A percentile compares a stretch with the other conserved stretches of the same genome.
These are phyloP conservation scores for Catamblyrhynchus diadema DNA, from an alignment of 2,797 vertebrate species.

Conservation along the genomic window DNA sequence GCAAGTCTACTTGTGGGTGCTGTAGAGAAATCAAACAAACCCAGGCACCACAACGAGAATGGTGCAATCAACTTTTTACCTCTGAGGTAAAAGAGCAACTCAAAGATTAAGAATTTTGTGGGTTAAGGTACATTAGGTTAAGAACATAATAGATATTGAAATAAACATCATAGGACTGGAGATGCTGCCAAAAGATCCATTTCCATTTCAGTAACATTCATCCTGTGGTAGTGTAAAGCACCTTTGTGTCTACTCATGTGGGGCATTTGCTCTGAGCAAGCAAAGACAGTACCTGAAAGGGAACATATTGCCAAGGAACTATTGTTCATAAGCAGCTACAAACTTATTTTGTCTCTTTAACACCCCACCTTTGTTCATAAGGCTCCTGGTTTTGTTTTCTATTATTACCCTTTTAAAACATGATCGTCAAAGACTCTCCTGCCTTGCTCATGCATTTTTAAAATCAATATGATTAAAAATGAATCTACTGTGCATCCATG, in stretches of 20 bases:
- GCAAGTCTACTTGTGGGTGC: not conserved
- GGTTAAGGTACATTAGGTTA: not conserved
- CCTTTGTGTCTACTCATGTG: not conserved
- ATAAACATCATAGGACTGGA: not conserved
- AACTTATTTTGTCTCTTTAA: not conserved
- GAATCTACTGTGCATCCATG: not conserved
- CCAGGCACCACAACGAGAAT: not conserved
- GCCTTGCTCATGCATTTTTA: not conserved
- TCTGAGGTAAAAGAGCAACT: not conserved
- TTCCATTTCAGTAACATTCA: not conserved
- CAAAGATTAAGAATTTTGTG: not conserved
- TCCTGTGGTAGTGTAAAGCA: not conserved
- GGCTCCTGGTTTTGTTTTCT: not conserved
- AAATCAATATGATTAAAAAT: conserved; percentile 57
- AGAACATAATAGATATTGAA: not conserved
- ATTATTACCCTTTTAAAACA: not conserved
- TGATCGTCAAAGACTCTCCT: not conserved
- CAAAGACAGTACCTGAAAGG: not conserved
- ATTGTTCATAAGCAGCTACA: not conserved
- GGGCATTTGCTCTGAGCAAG: not conserved
- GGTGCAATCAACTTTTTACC: not conserved
- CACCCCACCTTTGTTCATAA: not conserved
- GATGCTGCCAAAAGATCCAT: not conserved
- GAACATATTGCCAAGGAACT: not conserved
- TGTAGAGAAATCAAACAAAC: not conserved